Evolutionary conservation across 1,140 invertebrate species (phyloP).

Genomic region (Tribolium madens): DNA sequence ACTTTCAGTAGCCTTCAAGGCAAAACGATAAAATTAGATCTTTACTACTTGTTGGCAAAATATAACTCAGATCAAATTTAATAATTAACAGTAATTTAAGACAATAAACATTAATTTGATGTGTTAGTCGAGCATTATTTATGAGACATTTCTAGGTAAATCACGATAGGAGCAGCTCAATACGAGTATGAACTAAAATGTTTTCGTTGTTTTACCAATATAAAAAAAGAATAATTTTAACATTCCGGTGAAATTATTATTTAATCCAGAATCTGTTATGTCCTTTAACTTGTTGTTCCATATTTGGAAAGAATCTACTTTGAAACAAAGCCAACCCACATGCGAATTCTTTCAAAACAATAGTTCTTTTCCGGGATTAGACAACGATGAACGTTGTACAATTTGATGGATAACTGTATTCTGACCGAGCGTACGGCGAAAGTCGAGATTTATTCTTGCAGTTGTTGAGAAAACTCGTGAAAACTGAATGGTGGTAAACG

Average conservation of each 20-base stretch:
- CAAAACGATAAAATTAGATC: slow-evolving; percentile 6
- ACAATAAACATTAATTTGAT: slow-evolving; percentile 21
- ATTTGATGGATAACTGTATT: slow-evolving; percentile 19
- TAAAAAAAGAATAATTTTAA: neutral
- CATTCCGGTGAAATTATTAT: neutral
- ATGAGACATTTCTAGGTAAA: neutral
- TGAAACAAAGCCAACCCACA: slow-evolving; percentile 2
- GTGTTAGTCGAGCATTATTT: slow-evolving; percentile 6
- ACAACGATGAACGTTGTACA: slow-evolving; percentile 1
- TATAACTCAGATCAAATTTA: slow-evolving; percentile 7
- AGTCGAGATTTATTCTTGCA: neutral
- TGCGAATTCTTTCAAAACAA: slow-evolving; percentile 6
- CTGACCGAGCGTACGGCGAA: neutral
- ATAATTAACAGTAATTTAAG: slow-evolving; percentile 25
- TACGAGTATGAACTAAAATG: neutral
- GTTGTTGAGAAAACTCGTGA: neutral
- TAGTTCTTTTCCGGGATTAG: slow-evolving; percentile 15
- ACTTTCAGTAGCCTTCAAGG: slow-evolving; percentile 3
- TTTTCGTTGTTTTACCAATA: neutral
- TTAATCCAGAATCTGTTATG: neutral
- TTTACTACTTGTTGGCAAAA: slow-evolving; percentile 8
- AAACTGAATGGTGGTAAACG: neutral
- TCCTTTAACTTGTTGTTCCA: slow-evolving; percentile 22
- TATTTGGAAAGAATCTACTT: slow-evolving; percentile 3
- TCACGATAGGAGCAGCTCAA: neutral